phyloP scores from a whole-genome alignment of 30 jellyfish, hydroid and myxozoan genomes.

The Chrysaora quinquecirrha region DNA sequence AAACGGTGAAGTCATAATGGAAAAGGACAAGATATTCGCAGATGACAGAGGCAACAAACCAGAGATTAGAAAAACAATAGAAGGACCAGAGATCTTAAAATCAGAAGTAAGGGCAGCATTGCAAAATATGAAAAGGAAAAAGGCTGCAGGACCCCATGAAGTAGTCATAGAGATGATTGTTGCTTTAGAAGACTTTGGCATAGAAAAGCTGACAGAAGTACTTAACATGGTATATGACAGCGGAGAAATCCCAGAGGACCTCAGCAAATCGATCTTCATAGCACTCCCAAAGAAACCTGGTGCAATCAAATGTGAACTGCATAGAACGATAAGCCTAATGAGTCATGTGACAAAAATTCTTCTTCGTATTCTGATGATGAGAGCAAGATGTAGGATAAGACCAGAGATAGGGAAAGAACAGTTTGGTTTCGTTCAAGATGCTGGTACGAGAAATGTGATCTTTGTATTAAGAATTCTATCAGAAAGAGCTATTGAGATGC shows the following conservation, averaged over 20 bases:
- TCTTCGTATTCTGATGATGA: background rate
- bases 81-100: slow-evolving; percentile 30
- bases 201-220: slow-evolving; percentile 20
- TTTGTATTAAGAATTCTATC: slow-evolving; percentile 12
- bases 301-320: slow-evolving; percentile 39
- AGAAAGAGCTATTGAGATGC: slow-evolving; percentile 30
- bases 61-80: background rate
- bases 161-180: background rate
- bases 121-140: slow-evolving; percentile 1
- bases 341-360: slow-evolving; percentile 16
- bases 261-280: slow-evolving; percentile 11
- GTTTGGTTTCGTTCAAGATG: slow-evolving; percentile 15
- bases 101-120: slow-evolving; percentile 5
- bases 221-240: slow-evolving; percentile 1
- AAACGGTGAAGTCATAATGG: slow-evolving; percentile 43
- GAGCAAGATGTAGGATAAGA: slow-evolving; percentile 4
- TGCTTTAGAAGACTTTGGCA: slow-evolving; percentile 14
- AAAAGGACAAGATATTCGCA: slow-evolving; percentile 5
- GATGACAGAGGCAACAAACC: slow-evolving; percentile 52
- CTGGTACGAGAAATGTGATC: slow-evolving; percentile 36
- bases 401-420: slow-evolving; percentile 39
- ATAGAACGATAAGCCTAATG: slow-evolving; percentile 21
- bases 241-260: slow-evolving; percentile 33
- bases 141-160: slow-evolving; percentile 41
- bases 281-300: slow-evolving; percentile 31